These are phyloP conservation scores for Cyclophora albipunctata DNA, from an alignment of 2,888 invertebrate genomes.

Conservation along the genomic window DNA sequence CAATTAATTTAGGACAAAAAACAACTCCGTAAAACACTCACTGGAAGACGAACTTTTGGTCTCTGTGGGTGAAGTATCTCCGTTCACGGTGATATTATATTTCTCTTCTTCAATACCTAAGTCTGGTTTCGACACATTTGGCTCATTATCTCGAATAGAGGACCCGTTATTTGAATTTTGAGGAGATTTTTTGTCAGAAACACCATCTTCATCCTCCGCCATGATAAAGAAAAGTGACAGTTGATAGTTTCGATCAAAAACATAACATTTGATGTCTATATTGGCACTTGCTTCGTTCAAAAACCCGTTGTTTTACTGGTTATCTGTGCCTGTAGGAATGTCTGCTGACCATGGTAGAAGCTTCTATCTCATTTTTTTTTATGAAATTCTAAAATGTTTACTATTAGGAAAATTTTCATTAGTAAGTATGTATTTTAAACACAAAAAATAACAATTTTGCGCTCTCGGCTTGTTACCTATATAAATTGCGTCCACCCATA, in stretches of 20 bases:
- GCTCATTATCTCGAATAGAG: conserved; percentile 53
- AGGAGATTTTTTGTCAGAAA: conserved; percentile 65
- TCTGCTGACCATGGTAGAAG: too few relatives aligned
- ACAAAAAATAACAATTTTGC: too few relatives aligned
- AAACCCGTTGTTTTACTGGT: conserved; percentile 10
- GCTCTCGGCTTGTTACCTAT: too few relatives aligned
- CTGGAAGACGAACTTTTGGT: conserved; percentile 62
- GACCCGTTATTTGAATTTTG: conserved; percentile 61
- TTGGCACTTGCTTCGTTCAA: conserved; percentile 24
- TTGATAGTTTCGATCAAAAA: conserved; percentile 37
- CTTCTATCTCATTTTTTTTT: too few relatives aligned
- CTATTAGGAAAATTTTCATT: too few relatives aligned
- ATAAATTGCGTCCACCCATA: too few relatives aligned
- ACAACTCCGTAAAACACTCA: conserved; percentile 64
- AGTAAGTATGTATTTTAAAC: too few relatives aligned
- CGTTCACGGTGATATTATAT: conserved; percentile 60
- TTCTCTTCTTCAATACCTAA: conserved; percentile 68
- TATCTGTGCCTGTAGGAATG: too few relatives aligned
- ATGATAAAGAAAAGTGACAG: conserved; percentile 69
- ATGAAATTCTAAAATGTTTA: too few relatives aligned
- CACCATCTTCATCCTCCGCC: conserved; percentile 73
- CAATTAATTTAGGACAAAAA: conserved; percentile 65
- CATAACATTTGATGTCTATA: conserved; percentile 13
- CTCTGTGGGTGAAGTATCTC: conserved; percentile 47
- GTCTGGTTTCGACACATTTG: conserved; percentile 59